A percentile compares a stretch with the other conserved stretches of the same genome.
Conservation (phyloP, 2,113 vertebrate genomes). For the Daubentonia madagascariensis region DNA sequence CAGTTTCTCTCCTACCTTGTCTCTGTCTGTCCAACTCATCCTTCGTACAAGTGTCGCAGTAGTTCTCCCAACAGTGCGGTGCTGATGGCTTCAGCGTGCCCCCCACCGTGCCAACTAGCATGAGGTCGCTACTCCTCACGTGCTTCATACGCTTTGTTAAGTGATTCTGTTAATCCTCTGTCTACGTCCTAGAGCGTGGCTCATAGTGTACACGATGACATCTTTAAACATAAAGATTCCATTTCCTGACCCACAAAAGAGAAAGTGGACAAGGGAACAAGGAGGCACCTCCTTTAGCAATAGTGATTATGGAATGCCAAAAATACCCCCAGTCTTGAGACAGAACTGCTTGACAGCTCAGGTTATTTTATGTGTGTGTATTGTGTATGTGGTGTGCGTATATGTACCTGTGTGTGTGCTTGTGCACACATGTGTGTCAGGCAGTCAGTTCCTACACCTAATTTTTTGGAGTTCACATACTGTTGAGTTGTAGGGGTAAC, state of each 20-base stretch:
- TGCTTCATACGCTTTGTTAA: neutral
- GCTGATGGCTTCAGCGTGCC: neutral
- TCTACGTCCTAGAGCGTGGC: neutral
- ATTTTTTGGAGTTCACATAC: neutral
- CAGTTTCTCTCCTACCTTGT: neutral
- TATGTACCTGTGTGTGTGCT: neutral
- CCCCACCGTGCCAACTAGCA: neutral
- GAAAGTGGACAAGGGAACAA: neutral
- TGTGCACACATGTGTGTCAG: neutral
- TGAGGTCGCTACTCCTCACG: neutral
- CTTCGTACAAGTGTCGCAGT: rapidly evolving
- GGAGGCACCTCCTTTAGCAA: neutral
- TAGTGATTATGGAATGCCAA: no score
- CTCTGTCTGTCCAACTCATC: neutral
- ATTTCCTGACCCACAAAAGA: neutral
- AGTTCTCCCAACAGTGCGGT: neutral
- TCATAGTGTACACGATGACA: neutral
- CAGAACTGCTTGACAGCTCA: no score
- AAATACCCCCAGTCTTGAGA: neutral
- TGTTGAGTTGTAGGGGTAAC: neutral
- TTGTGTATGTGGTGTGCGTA: neutral
- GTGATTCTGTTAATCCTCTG: neutral
- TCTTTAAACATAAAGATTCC: neutral
- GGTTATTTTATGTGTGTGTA: no score
- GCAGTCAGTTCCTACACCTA: neutral